Base-by-base conservation (phyloP, 2,888 invertebrate genomes). In the Ophion ventricosus region DNA sequence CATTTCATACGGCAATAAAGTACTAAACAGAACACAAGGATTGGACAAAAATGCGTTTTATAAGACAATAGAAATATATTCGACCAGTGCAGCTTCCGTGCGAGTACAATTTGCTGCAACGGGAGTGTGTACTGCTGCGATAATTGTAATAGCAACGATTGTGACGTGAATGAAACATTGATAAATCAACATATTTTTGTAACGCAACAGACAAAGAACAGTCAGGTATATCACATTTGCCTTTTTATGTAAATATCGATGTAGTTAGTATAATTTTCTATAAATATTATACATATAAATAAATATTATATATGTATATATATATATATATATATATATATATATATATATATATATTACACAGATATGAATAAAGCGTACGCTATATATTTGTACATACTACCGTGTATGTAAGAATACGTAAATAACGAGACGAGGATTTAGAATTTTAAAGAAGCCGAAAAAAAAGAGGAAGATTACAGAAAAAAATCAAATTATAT, bases 211-310 rank as follows among this genome's bases (percentile, higher is more conserved):
- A 88, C 82, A 86, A 85, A 67, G 72, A 88, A 88, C 85, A 85
- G 91, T 92, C 93, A 91, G 92, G 91, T 92, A 92, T 92, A 91
- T 92, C 92, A 93, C 93, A 91, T 93, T 93, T 93, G 93, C 92
- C 93, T 93, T 93, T 92, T 91, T 91, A 92, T 93, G 92, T 93
- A 92, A 89, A 93, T 93, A 92, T 92, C 87, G 90, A 91, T 91
- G 90, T 92, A 93, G 92, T 89, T 93, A 92, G 91, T 87, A 89
- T 91, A 92, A 93, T 93, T 93, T 93, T 92, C 90, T 92, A 92
- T 92, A 91, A 88, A 90, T 87, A 87, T 78, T 87, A 87, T 82
- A 86, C 87, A 84, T 87, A 87, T 85, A 86, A 87, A 88, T 69
- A 82, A 87, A 89, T 87, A 64, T 79, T 88, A 83, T 87, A 89